Percentiles rank a stretch among this genome's conserved stretches.
phyloP scores from a whole-genome alignment of 2,113 vertebrate species.

The Campylorhamphus procurvoides region DNA sequence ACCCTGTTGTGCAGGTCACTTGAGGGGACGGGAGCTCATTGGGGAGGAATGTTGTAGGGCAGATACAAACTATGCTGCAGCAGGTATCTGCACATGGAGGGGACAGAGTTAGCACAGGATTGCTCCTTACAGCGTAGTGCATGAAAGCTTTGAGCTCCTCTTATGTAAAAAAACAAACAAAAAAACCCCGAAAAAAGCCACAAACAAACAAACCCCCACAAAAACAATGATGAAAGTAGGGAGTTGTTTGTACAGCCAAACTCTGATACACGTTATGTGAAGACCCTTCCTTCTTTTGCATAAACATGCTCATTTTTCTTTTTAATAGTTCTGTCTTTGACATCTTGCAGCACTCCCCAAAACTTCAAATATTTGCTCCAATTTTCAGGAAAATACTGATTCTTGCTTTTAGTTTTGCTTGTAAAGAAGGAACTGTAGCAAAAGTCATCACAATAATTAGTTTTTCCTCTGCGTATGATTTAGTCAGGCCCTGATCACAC shows the following conservation, averaged over 20 bases:
- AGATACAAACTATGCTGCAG: not conserved
- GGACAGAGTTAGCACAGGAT: not conserved
- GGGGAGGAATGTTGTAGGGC: not conserved
- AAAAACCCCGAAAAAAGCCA: not conserved
- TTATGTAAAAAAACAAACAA: not conserved
- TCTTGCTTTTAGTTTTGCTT: not conserved
- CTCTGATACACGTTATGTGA: not conserved
- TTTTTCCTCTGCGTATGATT: not conserved
- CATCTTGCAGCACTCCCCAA: not conserved
- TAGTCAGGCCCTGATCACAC: not conserved
- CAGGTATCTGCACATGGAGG: not conserved
- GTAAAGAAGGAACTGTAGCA: not conserved
- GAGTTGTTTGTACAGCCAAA: not conserved
- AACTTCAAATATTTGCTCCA: not conserved
- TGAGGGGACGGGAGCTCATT: not conserved
- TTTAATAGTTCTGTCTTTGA: not conserved
- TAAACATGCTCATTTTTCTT: not conserved
- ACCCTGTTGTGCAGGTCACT: not conserved
- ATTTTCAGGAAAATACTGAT: not conserved
- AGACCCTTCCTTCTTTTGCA: not conserved
- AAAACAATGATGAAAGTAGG: not conserved
- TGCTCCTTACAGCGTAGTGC: not conserved
- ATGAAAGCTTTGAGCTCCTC: not conserved
- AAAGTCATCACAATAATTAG: not conserved
- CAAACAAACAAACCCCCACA: not conserved